These are phyloP conservation scores for Falcaria lacertinaria DNA, from an alignment of 2,888 invertebrate genomes.

Conservation along the genomic window DNA sequence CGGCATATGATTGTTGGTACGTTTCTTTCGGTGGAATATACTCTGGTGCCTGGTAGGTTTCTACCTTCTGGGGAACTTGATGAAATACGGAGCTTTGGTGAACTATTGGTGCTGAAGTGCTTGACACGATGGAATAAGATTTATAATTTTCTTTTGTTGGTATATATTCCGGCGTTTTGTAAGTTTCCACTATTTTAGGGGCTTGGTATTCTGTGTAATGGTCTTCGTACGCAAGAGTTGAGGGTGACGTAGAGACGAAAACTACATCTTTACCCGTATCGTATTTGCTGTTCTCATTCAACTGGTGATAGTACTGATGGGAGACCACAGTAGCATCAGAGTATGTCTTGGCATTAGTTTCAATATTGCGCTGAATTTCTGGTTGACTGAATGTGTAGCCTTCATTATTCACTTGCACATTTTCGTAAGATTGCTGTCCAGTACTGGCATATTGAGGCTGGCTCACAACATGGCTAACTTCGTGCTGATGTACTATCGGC, in stretches of 20 bases:
- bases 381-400: slow-evolving; percentile 61
- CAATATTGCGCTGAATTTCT: slow-evolving; percentile 58
- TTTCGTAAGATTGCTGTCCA: slow-evolving; percentile 34
- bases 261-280: slow-evolving; percentile 43
- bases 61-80: slow-evolving; percentile 37
- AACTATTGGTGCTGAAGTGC: neutral
- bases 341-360: slow-evolving; percentile 44
- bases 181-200: slow-evolving; percentile 39
- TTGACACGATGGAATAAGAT: neutral
- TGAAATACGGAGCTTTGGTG: neutral
- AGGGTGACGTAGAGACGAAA: slow-evolving; percentile 60
- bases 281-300: slow-evolving; percentile 34
- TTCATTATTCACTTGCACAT: slow-evolving; percentile 41
- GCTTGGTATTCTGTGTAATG: slow-evolving; percentile 56
- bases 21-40: slow-evolving; percentile 47
- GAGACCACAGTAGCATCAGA: slow-evolving; percentile 66
- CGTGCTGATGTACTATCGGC: slow-evolving; percentile 49
- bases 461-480: slow-evolving; percentile 41
- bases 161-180: slow-evolving; percentile 43
- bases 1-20: slow-evolving; percentile 46
- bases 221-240: slow-evolving; percentile 58
- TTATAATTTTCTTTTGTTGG: neutral
- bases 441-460: slow-evolving; percentile 45
- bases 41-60: slow-evolving; percentile 45
- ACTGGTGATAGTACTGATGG: slow-evolving; percentile 60